Base-by-base conservation (phyloP, 2,797 vertebrate species). In the Chaetophractus vellerosus region DNA sequence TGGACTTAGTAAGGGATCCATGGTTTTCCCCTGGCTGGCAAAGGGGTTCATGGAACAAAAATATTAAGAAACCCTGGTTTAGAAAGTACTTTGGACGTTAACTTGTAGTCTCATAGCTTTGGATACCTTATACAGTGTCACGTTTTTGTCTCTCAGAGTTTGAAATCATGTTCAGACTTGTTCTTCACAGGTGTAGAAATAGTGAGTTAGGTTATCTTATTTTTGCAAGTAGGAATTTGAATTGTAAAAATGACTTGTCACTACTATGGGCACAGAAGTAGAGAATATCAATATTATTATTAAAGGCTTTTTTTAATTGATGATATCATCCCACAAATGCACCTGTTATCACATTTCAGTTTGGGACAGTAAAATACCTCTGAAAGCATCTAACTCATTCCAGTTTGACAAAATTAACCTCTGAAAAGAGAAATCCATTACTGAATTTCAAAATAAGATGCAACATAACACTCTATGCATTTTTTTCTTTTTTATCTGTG, bases 391-490 rank as follows among this genome's bases (percentile, higher is more conserved):
- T 95, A 16, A 24, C 16, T 63, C 83, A 19, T 26, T 18, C 16
- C 31, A 36, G 31, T 98, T 98, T 96, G 81, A 97, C 88, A 97
- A 98, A 96, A 76, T 97, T 98, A 96, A 97, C 96, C 79, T 97
- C 91, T 97, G 86, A 97, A 97, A 98, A 97, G 93, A 97, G 96
- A 98, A 97, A 96, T 23, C 26, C 74, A 93, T 96, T 97, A 98
- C 96, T 97, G 88, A 97, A 97, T 97, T 98, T 98, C 82, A 96
- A 97, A 96, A 97, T 98, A 98, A 97, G 95, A 97, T 97, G 97
- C 95, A 97, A 95, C 92, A 94, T 97, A 98, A 98, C 78, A 96
- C 31, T 97, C 90, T 97, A 95, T 91, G 91, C 95, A 96, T 97
- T 98, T 98, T 98, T 97, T 97, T 98, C 96, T 74, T 96, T 97